Percentiles rank a stretch among this genome's conserved stretches.
Conservation (phyloP, 2,113 vertebrate genomes). For the Pseudorhombus dupliciocellatus region DNA sequence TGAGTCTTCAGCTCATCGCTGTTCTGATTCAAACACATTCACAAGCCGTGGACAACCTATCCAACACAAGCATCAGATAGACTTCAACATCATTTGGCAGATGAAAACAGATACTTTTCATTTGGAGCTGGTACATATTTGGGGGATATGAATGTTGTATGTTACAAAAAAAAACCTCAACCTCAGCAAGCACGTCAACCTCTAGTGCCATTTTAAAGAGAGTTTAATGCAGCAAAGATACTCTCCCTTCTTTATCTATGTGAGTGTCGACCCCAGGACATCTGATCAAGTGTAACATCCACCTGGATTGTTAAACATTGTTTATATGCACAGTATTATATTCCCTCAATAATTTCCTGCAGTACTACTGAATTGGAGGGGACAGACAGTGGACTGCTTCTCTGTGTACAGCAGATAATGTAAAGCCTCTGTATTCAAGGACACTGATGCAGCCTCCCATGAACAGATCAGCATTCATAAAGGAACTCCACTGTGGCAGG, state of each 20-base stretch:
- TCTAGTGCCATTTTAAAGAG: not conserved
- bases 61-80: conserved; percentile 9
- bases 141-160: not conserved
- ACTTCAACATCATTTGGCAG: not conserved
- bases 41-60: not conserved
- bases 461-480: conserved; percentile 73
- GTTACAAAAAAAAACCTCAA: no score
- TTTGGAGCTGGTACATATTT: not conserved
- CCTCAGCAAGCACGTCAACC: no score
- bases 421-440: conserved; percentile 69
- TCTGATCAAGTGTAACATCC: not conserved
- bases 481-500: conserved; percentile 54
- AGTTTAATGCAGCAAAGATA: not conserved
- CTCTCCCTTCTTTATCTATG: not conserved
- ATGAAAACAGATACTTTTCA: not conserved
- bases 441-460: conserved; percentile 56
- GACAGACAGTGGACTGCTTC: conserved; percentile 38
- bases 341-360: conserved; percentile 26
- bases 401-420: conserved; percentile 59
- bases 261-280: not conserved
- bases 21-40: not conserved
- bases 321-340: conserved; percentile 6
- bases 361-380: not conserved
- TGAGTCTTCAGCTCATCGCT: conserved; percentile 1
- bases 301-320: conserved; percentile 23